phyloP scores from a whole-genome alignment of 2,113 vertebrate genomes.

The Periophthalmus modestus region DNA sequence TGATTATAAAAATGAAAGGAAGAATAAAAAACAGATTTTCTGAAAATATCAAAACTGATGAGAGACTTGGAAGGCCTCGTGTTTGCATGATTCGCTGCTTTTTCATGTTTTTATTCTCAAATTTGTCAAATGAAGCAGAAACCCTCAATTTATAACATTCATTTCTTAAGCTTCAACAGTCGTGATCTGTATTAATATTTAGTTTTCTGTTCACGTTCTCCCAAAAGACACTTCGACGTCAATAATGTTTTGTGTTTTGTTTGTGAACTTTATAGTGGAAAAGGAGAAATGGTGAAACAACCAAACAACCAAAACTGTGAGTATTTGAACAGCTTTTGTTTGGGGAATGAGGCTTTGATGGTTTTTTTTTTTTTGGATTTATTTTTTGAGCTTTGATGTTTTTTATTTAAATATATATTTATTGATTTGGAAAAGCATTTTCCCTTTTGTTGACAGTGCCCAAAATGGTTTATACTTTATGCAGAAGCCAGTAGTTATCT shows the following conservation, averaged over 20 bases:
- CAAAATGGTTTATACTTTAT: neutral
- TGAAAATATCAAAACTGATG: neutral
- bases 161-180: no score
- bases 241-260: conserved; percentile 4
- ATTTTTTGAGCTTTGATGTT: no score
- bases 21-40: no score
- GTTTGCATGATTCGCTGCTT: neutral
- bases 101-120: conserved; percentile 1
- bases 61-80: neutral
- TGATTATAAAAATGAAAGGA: neutral
- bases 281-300: neutral
- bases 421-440: neutral
- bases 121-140: conserved; percentile 9
- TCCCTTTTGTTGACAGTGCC: neutral
- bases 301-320: neutral
- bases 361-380: no score
- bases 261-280: neutral
- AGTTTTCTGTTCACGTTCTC: no score
- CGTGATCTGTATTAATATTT: conserved; percentile 1
- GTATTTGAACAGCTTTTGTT: neutral
- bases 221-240: neutral
- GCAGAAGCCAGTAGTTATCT: neutral
- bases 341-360: neutral
- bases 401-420: neutral
- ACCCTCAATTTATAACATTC: conserved; percentile 1